Percentiles rank a stretch among this genome's conserved stretches.
These are phyloP conservation scores for Helarctos malayanus DNA, from an alignment of 2,797 vertebrate species.

Conservation along the genomic window DNA sequence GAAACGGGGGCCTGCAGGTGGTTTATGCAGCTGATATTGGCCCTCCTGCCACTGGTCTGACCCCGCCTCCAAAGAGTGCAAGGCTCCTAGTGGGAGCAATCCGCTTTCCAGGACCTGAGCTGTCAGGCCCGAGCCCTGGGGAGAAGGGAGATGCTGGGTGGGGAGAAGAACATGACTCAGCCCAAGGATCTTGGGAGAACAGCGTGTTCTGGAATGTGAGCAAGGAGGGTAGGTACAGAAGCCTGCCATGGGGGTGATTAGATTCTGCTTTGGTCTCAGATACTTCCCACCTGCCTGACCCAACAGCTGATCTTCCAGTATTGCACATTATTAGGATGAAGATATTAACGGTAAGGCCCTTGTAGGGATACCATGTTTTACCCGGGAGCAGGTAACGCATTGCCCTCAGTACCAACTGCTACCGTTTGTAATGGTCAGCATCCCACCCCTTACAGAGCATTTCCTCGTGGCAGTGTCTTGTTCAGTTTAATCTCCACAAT, in stretches of 20 bases:
- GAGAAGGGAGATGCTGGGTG: constrained; percentile 33
- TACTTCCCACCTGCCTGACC: not conserved
- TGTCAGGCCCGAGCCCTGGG: not conserved
- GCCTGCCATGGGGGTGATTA: not conserved
- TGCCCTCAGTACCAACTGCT: not conserved
- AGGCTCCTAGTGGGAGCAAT: not conserved
- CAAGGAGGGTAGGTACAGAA: not conserved
- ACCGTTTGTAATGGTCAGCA: not conserved
- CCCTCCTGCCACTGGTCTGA: not conserved
- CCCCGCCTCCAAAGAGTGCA: not conserved
- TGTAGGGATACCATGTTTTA: not conserved
- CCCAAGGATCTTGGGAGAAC: constrained; percentile 46
- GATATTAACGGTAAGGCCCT: not conserved
- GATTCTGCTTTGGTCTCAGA: not conserved
- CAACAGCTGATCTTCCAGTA: not conserved
- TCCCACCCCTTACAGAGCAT: not conserved
- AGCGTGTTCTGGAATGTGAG: not conserved
- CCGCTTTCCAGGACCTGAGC: constrained; percentile 31
- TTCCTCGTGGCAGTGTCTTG: not conserved
- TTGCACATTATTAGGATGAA: not conserved
- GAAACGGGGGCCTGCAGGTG: not conserved
- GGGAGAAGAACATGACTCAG: constrained; percentile 40
- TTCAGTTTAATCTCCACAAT: not conserved
- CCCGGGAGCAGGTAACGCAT: not conserved
- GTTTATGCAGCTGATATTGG: constrained; percentile 9